Evolutionary conservation across 2,888 invertebrate genomes (phyloP), one percentile per base, ranked within the genome.

Genomic region (Drosophila tripunctata): DNA sequence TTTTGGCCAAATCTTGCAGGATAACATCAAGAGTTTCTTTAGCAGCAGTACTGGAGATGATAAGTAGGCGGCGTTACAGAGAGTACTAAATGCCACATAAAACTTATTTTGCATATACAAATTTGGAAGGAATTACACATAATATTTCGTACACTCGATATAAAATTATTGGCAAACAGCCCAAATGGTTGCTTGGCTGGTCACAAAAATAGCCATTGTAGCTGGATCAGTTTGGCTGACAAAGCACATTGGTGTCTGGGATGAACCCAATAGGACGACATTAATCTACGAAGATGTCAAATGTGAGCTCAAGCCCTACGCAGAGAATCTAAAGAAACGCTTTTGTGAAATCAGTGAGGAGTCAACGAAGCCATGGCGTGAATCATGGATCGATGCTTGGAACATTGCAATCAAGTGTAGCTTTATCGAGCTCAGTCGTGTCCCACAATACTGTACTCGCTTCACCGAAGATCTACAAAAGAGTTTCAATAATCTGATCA

Each of bases 221-320:
- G 75, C 61, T 56, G 82, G 72, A 2, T 62, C 82, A 5, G 43
- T 78, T 1, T 67, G 48, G 50, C 2, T 60, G 10, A 73, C 75
- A 8, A 65, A 45, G 7, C 40, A 62, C 12, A 1, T 67, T 2
- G 78, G 72, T 12, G 52, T 78, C 44, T 78, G 78, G 78, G 67
- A 56, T 44, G 50, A 3, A 6, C 4, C 72, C 5, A 71, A 79
- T 10, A 33, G 3, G 2, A 41, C 76, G 7, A 24, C 30, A 0
- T 10, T 36, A n/a, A 31, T 77, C 12, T 80, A 47, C 27, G 41
- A 67, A 0, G 63, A 74, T 41, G 14, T 54, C 7, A 80, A 67
- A 31, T 15, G 12, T 2, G 36, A 65, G 12, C 2, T 71, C 4
- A 38, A 43, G 8, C 78, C 71, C 2, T 63, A 43, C 7, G 4